phyloP scores from a whole-genome alignment of 2,888 invertebrate species.

The Zaprionus obscuricornis region DNA sequence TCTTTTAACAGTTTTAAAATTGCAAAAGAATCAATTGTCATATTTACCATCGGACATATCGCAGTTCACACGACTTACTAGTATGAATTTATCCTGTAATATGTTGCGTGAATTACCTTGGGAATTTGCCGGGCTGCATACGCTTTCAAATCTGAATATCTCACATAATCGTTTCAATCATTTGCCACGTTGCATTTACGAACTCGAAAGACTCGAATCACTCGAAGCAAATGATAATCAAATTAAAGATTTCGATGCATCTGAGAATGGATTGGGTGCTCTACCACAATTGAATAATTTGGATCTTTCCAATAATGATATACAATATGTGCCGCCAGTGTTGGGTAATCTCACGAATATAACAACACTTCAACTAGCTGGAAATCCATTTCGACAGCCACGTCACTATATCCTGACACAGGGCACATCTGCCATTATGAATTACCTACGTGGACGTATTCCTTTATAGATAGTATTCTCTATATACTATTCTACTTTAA shows the following conservation, averaged over 20 bases:
- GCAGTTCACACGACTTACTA: conserved; percentile 85
- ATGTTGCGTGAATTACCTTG: conserved; percentile 86
- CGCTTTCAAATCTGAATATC: conserved; percentile 88
- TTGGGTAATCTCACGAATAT: conserved; percentile 91
- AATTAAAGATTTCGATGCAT: conserved; percentile 86
- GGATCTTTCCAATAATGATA: conserved; percentile 90
- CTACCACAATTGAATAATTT: conserved; percentile 86
- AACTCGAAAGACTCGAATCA: conserved; percentile 89
- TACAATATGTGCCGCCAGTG: conserved; percentile 90
- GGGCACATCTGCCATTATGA: conserved; percentile 91
- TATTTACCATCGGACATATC: conserved; percentile 86
- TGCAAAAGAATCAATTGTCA: conserved; percentile 88
- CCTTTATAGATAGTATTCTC: conserved; percentile 80
- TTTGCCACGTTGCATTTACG: conserved; percentile 89
- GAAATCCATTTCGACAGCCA: conserved; percentile 94
- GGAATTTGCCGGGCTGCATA: conserved; percentile 88
- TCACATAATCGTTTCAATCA: conserved; percentile 88
- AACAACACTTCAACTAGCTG: conserved; percentile 89
- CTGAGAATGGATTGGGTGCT: conserved; percentile 85
- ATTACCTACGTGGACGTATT: conserved; percentile 93
- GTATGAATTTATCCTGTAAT: conserved; percentile 88
- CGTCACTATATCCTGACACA: conserved; percentile 92
- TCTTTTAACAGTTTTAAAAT: conserved; percentile 86
- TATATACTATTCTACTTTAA: not conserved
- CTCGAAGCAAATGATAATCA: conserved; percentile 90